Evolutionary conservation across 2,113 vertebrate genomes (phyloP).

Genomic region (Pterocles gutturalis): DNA sequence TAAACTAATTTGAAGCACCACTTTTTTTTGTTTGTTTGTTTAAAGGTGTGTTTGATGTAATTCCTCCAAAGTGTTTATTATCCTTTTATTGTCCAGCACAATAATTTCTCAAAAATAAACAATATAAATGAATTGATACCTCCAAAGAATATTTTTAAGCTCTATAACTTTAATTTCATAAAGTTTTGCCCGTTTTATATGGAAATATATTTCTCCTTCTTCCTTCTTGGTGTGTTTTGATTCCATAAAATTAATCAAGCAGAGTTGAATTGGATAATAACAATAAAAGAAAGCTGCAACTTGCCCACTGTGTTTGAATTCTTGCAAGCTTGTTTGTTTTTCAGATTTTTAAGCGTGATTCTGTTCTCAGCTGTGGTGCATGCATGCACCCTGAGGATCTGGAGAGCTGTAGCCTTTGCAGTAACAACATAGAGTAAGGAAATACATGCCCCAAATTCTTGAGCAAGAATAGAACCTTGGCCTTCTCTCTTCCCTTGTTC

Average conservation of each 20-base stretch:
- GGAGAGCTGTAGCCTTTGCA: background rate
- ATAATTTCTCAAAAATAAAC: background rate
- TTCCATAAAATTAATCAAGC: background rate
- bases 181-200: background rate
- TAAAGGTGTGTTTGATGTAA: background rate
- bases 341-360: background rate
- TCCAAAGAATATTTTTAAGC: slow-evolving; percentile 21
- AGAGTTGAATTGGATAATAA: background rate
- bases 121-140: background rate
- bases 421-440: background rate
- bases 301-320: background rate
- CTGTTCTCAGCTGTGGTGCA: background rate
- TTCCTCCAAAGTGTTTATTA: background rate
- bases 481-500: background rate
- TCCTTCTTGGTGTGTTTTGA: background rate
- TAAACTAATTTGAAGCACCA: background rate
- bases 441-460: background rate
- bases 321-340: background rate
- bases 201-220: background rate
- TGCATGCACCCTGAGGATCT: background rate
- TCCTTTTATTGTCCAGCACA: background rate
- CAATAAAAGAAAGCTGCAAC: background rate
- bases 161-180: background rate
- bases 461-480: background rate
- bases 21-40: background rate